Evolutionary conservation across 2,888 invertebrate genomes (phyloP).

Genomic region (Epistrophe eligans): DNA sequence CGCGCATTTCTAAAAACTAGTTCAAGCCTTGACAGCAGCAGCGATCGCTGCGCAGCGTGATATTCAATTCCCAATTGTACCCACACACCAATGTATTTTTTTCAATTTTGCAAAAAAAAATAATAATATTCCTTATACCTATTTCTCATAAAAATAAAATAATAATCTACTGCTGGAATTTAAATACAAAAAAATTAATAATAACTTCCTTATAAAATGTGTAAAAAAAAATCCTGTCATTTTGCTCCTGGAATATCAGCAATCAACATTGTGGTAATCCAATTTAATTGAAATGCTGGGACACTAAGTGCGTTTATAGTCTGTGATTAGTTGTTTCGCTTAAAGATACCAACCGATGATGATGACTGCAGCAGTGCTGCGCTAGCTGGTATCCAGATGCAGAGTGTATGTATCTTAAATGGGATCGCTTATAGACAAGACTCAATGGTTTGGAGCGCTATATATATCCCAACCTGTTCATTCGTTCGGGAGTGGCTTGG

Average conservation of each 20-base stretch:
- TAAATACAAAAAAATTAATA: slow-evolving; percentile 55
- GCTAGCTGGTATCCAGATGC: background rate
- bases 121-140: background rate
- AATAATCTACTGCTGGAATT: slow-evolving; percentile 3
- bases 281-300: slow-evolving; percentile 69
- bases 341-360: background rate
- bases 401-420: slow-evolving; percentile 59
- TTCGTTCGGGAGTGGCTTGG: background rate
- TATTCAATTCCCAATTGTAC: background rate
- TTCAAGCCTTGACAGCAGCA: slow-evolving; percentile 17
- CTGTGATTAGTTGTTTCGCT: slow-evolving; percentile 51
- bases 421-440: slow-evolving; percentile 38
- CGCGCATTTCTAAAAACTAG: slow-evolving; percentile 60
- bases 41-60: background rate
- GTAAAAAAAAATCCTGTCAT: slow-evolving; percentile 52
- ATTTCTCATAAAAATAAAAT: background rate
- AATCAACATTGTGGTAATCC: slow-evolving; percentile 60
- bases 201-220: slow-evolving; percentile 71
- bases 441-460: slow-evolving; percentile 7
- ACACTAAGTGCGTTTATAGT: slow-evolving; percentile 62
- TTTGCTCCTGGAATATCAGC: slow-evolving; percentile 38
- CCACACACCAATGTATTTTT: background rate
- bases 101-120: background rate
- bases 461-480: slow-evolving; percentile 43
- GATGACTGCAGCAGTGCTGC: no score